These are phyloP conservation scores for Amblyjoppa proteus DNA, from an alignment of 2,888 invertebrate species.

Conservation along the genomic window DNA sequence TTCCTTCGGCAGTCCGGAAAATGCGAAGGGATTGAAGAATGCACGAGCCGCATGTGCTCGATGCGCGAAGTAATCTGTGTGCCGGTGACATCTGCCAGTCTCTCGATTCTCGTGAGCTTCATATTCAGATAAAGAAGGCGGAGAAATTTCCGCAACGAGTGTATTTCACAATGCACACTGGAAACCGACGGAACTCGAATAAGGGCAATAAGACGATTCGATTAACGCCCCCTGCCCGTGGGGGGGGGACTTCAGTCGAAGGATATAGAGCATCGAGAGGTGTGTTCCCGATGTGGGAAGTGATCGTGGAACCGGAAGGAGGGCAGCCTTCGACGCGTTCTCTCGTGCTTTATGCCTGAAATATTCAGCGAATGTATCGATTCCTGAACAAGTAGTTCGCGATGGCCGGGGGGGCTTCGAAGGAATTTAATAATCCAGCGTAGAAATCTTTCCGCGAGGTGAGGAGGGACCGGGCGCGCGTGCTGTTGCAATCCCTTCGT, in stretches of 20 bases:
- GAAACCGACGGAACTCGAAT: conserved; percentile 7
- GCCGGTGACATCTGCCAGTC: conserved; percentile 68
- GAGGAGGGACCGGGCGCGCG: conserved; percentile 20
- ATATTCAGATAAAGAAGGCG: conserved; percentile 15
- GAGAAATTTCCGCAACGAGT: conserved; percentile 31
- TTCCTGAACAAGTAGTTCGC: conserved; percentile 82
- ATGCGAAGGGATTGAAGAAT: conserved; percentile 59
- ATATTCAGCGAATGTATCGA: conserved; percentile 85
- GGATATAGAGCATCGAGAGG: conserved; percentile 11
- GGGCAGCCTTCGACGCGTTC: conserved; percentile 64
- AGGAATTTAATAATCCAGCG: conserved; percentile 84
- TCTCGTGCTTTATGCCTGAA: conserved; percentile 76
- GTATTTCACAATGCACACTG: conserved; percentile 20
- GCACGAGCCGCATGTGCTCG: conserved; percentile 55
- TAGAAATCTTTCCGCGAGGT: conserved; percentile 81
- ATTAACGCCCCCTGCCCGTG: conserved; percentile 37
- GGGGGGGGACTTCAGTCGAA: conserved; percentile 28
- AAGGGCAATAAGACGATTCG: conserved; percentile 49
- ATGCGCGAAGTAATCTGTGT: conserved; percentile 67
- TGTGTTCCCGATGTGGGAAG: conserved; percentile 5
- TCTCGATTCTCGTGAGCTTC: conserved; percentile 13
- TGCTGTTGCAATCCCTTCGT: conserved; percentile 64
- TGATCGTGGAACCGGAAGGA: conserved; percentile 42
- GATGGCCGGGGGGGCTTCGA: conserved; percentile 79
- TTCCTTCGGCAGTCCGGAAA: conserved; percentile 57